Evolutionary conservation across 2,113 vertebrate genomes (phyloP), one percentile per base, ranked within the genome.

Genomic region (Heliornis fulica): DNA sequence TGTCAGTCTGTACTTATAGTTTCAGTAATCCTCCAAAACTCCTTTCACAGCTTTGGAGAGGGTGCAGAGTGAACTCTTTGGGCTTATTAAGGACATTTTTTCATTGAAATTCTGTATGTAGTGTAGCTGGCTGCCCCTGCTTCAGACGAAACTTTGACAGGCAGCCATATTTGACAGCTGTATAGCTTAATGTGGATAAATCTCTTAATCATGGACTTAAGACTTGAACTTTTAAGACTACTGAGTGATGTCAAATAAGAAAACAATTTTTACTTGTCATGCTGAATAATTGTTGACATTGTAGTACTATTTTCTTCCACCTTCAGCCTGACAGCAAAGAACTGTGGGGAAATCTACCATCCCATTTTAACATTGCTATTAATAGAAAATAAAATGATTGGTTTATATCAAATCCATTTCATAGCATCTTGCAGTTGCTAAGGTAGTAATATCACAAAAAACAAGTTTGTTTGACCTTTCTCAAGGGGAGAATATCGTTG

Each of bases 261-360:
- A 80, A 70, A 79, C 57, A 94, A 71, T 83, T 97, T 96, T 93
- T 36, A 54, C 45, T 95, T 96, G 61, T 82, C 81, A 88, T 96
- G 32, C 53, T 92, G 93, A 95, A 90, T 96, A 96, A 93, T 48
- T 63, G 45, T 97, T 97, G 84, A 90, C 57, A 51, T 66, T 89
- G 32, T 87, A 40, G 29, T 78, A 86, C 69, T 34, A 63, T 92
- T 96, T 95, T 66, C 88, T 96, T 91, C 87, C 20, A 65, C 40
- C 71, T 96, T 94, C 83, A 94, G 13, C 23, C 34, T 89, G 77
- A 56, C 80, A 93, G 40, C 11, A 88, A 82, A 91, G 46, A 88
- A 79, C 45, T 64, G n/a, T 54, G 36, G 72, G 36, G 78, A 97
- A 94, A 93, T 91, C 50, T 92, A 94, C 10, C n/a, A 83, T 79